phyloP scores from a whole-genome alignment of 2,797 vertebrate genomes.

The Pseudochaenichthys georgianus region DNA sequence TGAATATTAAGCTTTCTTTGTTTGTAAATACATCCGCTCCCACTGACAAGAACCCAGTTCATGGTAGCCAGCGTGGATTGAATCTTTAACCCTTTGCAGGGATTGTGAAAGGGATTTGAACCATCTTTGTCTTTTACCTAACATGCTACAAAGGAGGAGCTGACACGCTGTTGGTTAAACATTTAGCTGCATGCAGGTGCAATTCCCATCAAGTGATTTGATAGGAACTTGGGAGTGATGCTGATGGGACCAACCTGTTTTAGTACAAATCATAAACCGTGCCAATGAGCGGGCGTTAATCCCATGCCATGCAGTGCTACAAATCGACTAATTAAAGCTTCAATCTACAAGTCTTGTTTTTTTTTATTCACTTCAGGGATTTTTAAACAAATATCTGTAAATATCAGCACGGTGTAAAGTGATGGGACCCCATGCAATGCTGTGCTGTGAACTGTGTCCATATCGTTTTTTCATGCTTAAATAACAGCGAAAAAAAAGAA shows the following conservation, averaged over 20 bases:
- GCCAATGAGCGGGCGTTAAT: conserved; percentile 51
- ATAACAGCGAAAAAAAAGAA: conserved; percentile 5
- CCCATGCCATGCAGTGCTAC: conserved; percentile 21
- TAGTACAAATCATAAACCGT: conserved; percentile 49
- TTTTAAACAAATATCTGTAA: conserved; percentile 14
- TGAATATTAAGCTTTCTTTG: conserved; percentile 81
- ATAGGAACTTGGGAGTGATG: conserved; percentile 60
- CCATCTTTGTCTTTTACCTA: conserved; percentile 37
- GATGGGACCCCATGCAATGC: conserved; percentile 35
- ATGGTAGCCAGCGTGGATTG: conserved; percentile 59
- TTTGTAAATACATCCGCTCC: conserved; percentile 82
- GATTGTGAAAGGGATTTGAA: conserved; percentile 32
- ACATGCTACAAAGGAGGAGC: conserved; percentile 37
- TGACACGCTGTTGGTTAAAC: conserved; percentile 44
- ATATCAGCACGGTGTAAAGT: conserved; percentile 46
- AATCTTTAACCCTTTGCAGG: conserved; percentile 68
- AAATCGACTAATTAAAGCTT: conserved; percentile 6
- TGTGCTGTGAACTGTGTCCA: conserved; percentile 34
- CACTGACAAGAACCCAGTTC: conserved; percentile 75
- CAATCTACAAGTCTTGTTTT: conserved; percentile 46
- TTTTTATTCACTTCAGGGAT: conserved; percentile 40
- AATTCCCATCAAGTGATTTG: conserved; percentile 52
- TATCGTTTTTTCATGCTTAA: conserved; percentile 21
- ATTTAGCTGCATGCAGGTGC: conserved; percentile 61
- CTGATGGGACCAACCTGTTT: conserved; percentile 69